A percentile compares a stretch with the other conserved stretches of the same genome.
phyloP scores from a whole-genome alignment of 2,797 vertebrate genomes.

The Diplodus sargus region DNA sequence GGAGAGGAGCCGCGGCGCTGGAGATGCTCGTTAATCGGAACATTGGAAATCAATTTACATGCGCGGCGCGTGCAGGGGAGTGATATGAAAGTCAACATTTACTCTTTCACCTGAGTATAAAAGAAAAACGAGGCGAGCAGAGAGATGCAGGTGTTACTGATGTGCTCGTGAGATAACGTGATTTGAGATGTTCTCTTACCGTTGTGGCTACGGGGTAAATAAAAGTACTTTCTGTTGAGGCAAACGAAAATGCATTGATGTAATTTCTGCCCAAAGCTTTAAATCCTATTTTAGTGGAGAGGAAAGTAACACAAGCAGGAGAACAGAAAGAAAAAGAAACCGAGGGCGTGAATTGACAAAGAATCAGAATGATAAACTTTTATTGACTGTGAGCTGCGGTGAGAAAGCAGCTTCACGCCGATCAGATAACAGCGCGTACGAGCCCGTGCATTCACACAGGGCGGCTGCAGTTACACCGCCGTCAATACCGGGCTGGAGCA shows the following conservation, averaged over 20 bases:
- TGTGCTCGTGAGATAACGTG: constrained; percentile 45
- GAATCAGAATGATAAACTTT: constrained; percentile 39
- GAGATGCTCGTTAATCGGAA: constrained; percentile 72
- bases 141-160: constrained; percentile 46
- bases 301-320: not conserved
- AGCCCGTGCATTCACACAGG: constrained; percentile 15
- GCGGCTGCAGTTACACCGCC: constrained; percentile 31
- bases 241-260: constrained; percentile 20
- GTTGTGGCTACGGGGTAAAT: constrained; percentile 30
- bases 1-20: constrained; percentile 55
- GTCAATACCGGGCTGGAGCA: constrained; percentile 39
- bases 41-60: constrained; percentile 84
- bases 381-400: constrained; percentile 25
- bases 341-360: constrained; percentile 17
- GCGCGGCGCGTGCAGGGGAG: constrained; percentile 46
- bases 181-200: constrained; percentile 44
- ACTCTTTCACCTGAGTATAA: constrained; percentile 46
- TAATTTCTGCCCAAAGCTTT: constrained; percentile 23
- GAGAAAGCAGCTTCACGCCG: constrained; percentile 26
- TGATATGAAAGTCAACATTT: constrained; percentile 69
- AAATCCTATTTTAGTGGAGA: constrained; percentile 33
- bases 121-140: constrained; percentile 36
- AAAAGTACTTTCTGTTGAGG: constrained; percentile 11
- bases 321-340: not conserved
- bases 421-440: constrained; percentile 34